phyloP scores from a whole-genome alignment of 1,140 invertebrate species.

The Cotesia chilonis region DNA sequence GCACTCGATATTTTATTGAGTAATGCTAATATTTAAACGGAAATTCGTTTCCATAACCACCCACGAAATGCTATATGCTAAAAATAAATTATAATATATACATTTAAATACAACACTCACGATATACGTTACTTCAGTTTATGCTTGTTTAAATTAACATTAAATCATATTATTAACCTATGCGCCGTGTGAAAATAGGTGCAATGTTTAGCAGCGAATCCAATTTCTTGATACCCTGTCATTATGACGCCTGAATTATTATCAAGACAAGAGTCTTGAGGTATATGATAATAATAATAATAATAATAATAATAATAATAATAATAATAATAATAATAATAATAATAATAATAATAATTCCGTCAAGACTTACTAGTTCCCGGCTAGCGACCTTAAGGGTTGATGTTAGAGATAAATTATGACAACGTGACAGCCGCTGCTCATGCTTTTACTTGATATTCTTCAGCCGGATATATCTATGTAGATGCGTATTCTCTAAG shows the following conservation, averaged over 20 bases:
- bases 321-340: not conserved
- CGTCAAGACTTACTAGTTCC: not conserved
- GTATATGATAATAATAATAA: not conserved
- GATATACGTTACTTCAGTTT: not conserved
- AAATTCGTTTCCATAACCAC: too few species aligned
- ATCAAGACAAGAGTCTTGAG: not conserved
- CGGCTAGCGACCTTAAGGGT: not conserved
- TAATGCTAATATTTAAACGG: too few species aligned
- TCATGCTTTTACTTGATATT: not conserved
- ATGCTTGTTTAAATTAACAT: not conserved
- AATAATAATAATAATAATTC: not conserved
- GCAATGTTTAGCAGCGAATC: not conserved
- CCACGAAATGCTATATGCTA: too few species aligned
- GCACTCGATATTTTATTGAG: not conserved
- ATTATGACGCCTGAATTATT: constrained; percentile 16
- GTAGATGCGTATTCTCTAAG: constrained; percentile 8
- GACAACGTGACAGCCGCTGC: constrained; percentile 23
- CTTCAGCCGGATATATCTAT: not conserved
- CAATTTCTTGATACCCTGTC: constrained; percentile 7
- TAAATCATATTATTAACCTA: constrained; percentile 1
- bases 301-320: not conserved
- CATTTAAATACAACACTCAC: not conserved
- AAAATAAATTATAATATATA: too few species aligned
- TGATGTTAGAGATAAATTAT: constrained; percentile 15
- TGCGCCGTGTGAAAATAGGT: not conserved